Evolutionary conservation across 1,140 invertebrate species (phyloP).

Genomic region (Gerris buenoi): DNA sequence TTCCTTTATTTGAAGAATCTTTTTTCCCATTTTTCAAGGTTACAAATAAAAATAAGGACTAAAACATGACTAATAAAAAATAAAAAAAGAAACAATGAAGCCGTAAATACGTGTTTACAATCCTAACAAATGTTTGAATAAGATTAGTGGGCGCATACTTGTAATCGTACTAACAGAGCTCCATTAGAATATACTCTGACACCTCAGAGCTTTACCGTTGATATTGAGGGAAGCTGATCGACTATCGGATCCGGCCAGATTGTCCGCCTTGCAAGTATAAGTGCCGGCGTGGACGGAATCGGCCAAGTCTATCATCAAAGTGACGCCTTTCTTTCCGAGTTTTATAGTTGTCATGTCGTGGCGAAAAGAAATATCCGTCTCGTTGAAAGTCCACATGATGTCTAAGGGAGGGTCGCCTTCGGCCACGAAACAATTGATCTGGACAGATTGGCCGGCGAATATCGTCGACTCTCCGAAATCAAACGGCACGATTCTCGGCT

Average conservation of each 20-base stretch:
- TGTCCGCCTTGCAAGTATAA: constrained; percentile 49
- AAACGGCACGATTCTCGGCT: constrained; percentile 36
- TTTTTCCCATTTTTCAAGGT: too few relatives aligned
- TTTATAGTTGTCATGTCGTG: constrained; percentile 20
- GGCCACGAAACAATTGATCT: constrained; percentile 50
- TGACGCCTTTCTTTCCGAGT: constrained; percentile 17
- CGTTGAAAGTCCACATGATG: constrained; percentile 41
- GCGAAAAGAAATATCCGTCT: constrained; percentile 22
- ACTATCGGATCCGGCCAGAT: constrained; percentile 42
- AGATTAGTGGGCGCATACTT: too few relatives aligned
- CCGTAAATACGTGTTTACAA: too few relatives aligned
- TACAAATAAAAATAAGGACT: too few relatives aligned
- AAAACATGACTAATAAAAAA: too few relatives aligned
- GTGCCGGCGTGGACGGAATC: constrained; percentile 31
- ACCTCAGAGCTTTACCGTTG: constrained; percentile 15
- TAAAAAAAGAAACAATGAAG: too few relatives aligned
- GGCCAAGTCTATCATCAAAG: not conserved
- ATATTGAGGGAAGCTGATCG: not conserved
- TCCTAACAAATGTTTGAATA: too few relatives aligned
- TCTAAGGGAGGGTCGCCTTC: constrained; percentile 51
- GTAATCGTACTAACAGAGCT: not conserved
- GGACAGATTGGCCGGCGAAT: constrained; percentile 45
- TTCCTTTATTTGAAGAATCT: too few relatives aligned
- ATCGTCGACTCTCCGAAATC: constrained; percentile 31
- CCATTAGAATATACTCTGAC: not conserved